Percentiles rank a stretch among this genome's conserved stretches.
Evolutionary conservation across 2,113 vertebrate genomes (phyloP).

Genomic region (Rhabdornis inornatus): DNA sequence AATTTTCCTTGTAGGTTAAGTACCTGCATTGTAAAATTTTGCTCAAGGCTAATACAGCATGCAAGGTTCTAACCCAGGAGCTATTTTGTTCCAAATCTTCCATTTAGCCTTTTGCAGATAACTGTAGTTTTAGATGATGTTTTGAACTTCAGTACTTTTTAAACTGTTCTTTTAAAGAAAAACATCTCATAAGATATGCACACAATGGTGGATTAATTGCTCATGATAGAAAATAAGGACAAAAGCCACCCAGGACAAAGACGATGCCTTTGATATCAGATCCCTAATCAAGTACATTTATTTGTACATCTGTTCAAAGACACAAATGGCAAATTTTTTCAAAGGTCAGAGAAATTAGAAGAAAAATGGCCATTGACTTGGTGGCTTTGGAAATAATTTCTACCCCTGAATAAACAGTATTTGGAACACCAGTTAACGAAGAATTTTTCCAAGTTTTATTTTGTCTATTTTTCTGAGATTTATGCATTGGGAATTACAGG

Average conservation of each 20-base stretch:
- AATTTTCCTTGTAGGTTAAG: constrained; percentile 33
- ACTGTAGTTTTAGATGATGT: neutral
- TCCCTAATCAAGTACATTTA: neutral
- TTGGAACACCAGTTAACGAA: neutral
- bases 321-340: neutral
- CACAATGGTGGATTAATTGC: neutral
- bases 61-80: constrained; percentile 17
- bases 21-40: constrained; percentile 39
- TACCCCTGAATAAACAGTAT: neutral
- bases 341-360: neutral
- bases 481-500: neutral
- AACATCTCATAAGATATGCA: neutral
- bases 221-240: neutral
- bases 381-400: neutral
- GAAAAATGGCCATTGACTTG: neutral
- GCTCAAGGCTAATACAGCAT: constrained; percentile 21
- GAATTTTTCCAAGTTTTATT: neutral
- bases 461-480: neutral
- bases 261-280: neutral
- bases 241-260: neutral
- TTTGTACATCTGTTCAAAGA: neutral
- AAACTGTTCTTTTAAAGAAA: neutral
- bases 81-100: constrained; percentile 46
- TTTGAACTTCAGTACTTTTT: neutral
- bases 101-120: neutral